Evolutionary conservation across 2,888 invertebrate species (phyloP).

Genomic region (Drosophila gaucha): DNA sequence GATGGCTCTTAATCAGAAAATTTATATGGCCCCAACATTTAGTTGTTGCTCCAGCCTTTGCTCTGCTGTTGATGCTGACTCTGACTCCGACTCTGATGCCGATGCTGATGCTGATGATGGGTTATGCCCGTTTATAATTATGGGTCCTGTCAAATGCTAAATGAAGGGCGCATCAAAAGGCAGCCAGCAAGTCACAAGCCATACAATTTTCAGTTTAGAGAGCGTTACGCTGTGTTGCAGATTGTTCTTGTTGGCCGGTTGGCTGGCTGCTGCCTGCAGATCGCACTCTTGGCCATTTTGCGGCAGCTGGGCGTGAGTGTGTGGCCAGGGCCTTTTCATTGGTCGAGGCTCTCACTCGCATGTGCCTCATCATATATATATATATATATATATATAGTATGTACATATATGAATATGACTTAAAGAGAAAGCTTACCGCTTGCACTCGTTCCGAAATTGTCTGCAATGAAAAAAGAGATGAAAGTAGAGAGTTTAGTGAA

Average conservation of each 20-base stretch:
- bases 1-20: slow-evolving; percentile 85
- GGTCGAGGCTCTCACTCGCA: slow-evolving; percentile 11
- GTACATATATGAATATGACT: slow-evolving; percentile 20
- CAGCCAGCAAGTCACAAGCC: slow-evolving; percentile 55
- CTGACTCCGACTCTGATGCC: not conserved
- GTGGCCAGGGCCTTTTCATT: slow-evolving; percentile 34
- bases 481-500: slow-evolving; percentile 37
- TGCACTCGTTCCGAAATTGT: slow-evolving; percentile 84
- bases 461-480: slow-evolving; percentile 64
- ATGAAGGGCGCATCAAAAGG: slow-evolving; percentile 77
- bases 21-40: slow-evolving; percentile 82
- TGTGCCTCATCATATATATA: too few species aligned
- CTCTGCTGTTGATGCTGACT: not conserved
- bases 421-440: slow-evolving; percentile 76
- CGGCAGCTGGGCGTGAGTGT: slow-evolving; percentile 41
- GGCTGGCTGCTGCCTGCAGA: slow-evolving; percentile 5
- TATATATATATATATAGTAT: too few species aligned
- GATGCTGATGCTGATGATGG: slow-evolving; percentile 77
- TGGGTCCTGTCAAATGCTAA: slow-evolving; percentile 84
- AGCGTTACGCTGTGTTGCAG: slow-evolving; percentile 43
- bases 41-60: slow-evolving; percentile 58
- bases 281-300: slow-evolving; percentile 53
- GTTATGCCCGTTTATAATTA: slow-evolving; percentile 84
- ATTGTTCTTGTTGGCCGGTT: slow-evolving; percentile 14
- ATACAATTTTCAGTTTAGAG: slow-evolving; percentile 65